Conservation (phyloP, 1,140 invertebrate species). For the Schlechtendalia chinensis region DNA sequence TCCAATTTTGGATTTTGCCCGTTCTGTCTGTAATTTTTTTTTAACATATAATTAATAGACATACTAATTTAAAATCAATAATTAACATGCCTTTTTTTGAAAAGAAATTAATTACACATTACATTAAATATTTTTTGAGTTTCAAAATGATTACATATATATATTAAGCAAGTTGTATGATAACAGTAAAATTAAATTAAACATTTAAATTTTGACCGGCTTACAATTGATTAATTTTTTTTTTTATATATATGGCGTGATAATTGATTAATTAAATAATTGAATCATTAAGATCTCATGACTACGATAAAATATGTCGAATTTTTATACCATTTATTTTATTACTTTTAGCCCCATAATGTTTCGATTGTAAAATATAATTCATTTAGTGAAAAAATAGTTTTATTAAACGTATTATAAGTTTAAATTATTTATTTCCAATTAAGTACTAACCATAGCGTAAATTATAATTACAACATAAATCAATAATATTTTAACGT, state of each 20-base stretch:
- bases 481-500: neutral
- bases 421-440: neutral
- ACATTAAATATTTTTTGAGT: neutral
- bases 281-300: no score
- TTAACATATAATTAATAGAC: neutral
- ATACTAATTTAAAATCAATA: neutral
- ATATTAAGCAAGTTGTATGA: neutral
- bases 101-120: neutral
- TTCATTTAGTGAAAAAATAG: neutral
- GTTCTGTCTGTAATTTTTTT: neutral
- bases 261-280: no score
- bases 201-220: neutral
- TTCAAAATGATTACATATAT: no score
- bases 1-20: slow-evolving; percentile 33
- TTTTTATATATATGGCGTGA: no score
- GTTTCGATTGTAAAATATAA: neutral
- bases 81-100: neutral
- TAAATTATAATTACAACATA: neutral
- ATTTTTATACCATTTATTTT: neutral
- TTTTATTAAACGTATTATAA: no score
- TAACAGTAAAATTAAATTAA: neutral
- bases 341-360: no score
- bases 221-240: no score
- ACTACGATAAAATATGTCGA: no score
- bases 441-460: neutral